phyloP scores from a whole-genome alignment of 2,113 vertebrate species.

The Bucco capensis region DNA sequence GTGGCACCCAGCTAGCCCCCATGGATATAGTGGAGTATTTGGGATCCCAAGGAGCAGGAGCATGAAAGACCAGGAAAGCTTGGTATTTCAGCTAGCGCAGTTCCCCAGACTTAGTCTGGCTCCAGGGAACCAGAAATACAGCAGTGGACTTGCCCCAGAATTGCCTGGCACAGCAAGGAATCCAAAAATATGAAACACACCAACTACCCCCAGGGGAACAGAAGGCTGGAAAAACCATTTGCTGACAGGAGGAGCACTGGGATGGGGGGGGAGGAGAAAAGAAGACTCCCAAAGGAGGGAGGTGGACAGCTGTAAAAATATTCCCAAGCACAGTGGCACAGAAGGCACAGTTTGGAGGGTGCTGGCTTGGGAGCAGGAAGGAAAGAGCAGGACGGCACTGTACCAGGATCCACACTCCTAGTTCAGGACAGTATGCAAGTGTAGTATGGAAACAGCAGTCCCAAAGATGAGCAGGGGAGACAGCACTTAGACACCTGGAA shows the following conservation, averaged over 20 bases:
- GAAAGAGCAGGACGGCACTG: neutral
- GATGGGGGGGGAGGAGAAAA: neutral
- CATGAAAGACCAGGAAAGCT: neutral
- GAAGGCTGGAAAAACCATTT: conserved; percentile 32
- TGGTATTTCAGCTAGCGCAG: neutral
- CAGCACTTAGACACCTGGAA: neutral
- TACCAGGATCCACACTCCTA: neutral
- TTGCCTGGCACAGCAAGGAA: neutral
- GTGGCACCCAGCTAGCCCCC: neutral
- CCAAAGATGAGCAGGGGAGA: neutral
- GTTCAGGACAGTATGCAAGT: neutral
- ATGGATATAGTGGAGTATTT: neutral
- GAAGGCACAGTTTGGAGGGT: neutral
- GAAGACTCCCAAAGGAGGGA: neutral
- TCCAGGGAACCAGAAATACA: neutral
- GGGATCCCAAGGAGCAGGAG: neutral
- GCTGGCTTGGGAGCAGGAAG: neutral
- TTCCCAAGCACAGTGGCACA: conserved; percentile 12
- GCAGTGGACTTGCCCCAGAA: neutral
- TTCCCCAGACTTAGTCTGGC: neutral
- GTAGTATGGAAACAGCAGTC: neutral
- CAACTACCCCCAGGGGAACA: neutral
- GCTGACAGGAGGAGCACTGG: neutral
- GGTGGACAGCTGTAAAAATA: conserved; percentile 42
- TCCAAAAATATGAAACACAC: neutral